Percentiles rank a stretch among this genome's conserved stretches.
Evolutionary conservation across 2,888 invertebrate genomes (phyloP).

Genomic region (Tetragonula carbonaria): DNA sequence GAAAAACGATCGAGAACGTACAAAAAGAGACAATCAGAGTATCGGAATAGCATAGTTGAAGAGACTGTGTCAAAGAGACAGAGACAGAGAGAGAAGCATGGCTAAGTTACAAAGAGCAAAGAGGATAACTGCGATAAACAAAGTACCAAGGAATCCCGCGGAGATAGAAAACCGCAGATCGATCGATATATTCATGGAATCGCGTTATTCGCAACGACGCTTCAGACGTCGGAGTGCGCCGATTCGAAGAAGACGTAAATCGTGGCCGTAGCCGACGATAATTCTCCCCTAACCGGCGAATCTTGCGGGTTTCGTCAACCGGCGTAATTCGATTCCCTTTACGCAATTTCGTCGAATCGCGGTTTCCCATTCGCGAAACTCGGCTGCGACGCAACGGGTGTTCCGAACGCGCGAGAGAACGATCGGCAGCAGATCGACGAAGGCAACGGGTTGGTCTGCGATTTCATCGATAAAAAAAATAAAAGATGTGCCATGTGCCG

Average conservation of each 20-base stretch:
- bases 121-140: not conserved
- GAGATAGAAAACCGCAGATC: not conserved
- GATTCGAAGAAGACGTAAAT: constrained; percentile 36
- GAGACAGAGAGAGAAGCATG: not conserved
- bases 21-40: too few relatives aligned
- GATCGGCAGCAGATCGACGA: not conserved
- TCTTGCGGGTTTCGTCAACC: constrained; percentile 49
- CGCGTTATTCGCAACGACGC: not conserved
- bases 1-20: too few relatives aligned
- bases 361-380: constrained; percentile 59
- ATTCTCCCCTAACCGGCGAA: constrained; percentile 62
- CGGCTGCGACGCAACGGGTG: constrained; percentile 60
- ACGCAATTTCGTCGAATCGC: constrained; percentile 73
- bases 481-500: too few relatives aligned
- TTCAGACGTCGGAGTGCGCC: constrained; percentile 24
- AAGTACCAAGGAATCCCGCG: not conserved
- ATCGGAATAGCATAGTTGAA: too few relatives aligned
- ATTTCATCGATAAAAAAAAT: not conserved
- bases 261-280: constrained; percentile 55
- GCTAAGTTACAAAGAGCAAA: not conserved
- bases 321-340: constrained; percentile 74
- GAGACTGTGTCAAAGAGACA: too few relatives aligned
- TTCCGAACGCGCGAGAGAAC: constrained; percentile 22
- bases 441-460: not conserved
- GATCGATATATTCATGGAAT: not conserved